Percentiles rank a stretch among this genome's conserved stretches.
phyloP scores from a whole-genome alignment of 2,888 invertebrate species.

The Mythimna ferrago region DNA sequence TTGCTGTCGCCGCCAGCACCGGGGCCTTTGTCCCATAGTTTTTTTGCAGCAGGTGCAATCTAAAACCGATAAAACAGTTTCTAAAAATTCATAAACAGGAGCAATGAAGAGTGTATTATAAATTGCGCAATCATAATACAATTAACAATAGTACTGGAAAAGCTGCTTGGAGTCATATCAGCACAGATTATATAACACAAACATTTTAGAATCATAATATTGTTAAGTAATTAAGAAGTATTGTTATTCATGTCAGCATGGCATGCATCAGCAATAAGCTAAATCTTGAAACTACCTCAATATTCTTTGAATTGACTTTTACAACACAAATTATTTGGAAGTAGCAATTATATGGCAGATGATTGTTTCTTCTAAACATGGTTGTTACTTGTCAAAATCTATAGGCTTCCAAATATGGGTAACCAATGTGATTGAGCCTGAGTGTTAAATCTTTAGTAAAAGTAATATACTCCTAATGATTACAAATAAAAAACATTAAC shows the following conservation, averaged over 20 bases:
- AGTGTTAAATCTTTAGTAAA: background rate
- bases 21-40: constrained; percentile 96
- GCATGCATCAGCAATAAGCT: constrained; percentile 27
- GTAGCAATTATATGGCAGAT: constrained; percentile 6
- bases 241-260: background rate
- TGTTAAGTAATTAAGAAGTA: background rate
- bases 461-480: constrained; percentile 1
- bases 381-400: constrained; percentile 31
- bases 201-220: background rate
- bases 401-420: background rate
- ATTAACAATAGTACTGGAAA: background rate
- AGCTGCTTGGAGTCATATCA: background rate
- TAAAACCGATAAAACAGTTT: constrained; percentile 78
- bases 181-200: background rate
- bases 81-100: constrained; percentile 26
- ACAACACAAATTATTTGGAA: background rate
- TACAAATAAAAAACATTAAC: background rate
- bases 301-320: background rate
- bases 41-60: constrained; percentile 98
- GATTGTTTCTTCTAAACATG: constrained; percentile 15
- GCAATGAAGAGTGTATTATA: background rate
- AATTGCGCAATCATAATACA: constrained; percentile 4
- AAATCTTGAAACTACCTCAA: background rate
- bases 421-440: background rate
- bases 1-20: constrained; percentile 94